phyloP scores from a whole-genome alignment of 2,113 vertebrate species.

The Dolichallabes microphthalmus region DNA sequence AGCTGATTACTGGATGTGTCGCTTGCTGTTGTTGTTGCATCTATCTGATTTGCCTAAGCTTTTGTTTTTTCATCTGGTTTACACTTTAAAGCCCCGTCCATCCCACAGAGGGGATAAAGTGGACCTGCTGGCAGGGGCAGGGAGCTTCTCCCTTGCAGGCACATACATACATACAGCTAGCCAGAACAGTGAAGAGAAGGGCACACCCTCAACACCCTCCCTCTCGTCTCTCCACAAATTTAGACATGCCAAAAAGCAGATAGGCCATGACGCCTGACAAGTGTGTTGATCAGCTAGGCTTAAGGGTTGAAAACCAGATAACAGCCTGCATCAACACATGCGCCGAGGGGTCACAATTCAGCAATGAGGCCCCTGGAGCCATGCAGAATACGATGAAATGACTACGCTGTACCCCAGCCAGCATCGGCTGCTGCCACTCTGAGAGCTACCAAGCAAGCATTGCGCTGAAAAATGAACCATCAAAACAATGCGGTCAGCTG shows the following conservation, averaged over 20 bases:
- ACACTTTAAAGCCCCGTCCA: slow-evolving; percentile 94
- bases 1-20: slow-evolving; percentile 93
- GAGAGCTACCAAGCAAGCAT: slow-evolving; percentile 59
- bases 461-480: slow-evolving; percentile 67
- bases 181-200: not conserved
- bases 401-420: slow-evolving; percentile 44
- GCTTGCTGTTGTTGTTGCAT: slow-evolving; percentile 97
- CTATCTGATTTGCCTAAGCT: slow-evolving; percentile 98
- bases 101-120: slow-evolving; percentile 66
- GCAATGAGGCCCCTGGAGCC: slow-evolving; percentile 30
- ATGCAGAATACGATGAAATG: slow-evolving; percentile 42
- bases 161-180: slow-evolving; percentile 46
- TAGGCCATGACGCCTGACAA: slow-evolving; percentile 38
- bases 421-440: slow-evolving; percentile 42
- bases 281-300: slow-evolving; percentile 46
- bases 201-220: slow-evolving; percentile 46
- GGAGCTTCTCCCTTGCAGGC: slow-evolving; percentile 58
- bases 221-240: slow-evolving; percentile 36
- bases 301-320: slow-evolving; percentile 46
- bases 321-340: slow-evolving; percentile 43
- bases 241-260: slow-evolving; percentile 46
- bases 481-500: slow-evolving; percentile 66
- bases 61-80: slow-evolving; percentile 99
- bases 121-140: slow-evolving; percentile 65
- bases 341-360: slow-evolving; percentile 43